Percentiles rank a stretch among this genome's conserved stretches.
phyloP scores from a whole-genome alignment of 2,888 invertebrate species.

The Amphipyra tragopoginis region DNA sequence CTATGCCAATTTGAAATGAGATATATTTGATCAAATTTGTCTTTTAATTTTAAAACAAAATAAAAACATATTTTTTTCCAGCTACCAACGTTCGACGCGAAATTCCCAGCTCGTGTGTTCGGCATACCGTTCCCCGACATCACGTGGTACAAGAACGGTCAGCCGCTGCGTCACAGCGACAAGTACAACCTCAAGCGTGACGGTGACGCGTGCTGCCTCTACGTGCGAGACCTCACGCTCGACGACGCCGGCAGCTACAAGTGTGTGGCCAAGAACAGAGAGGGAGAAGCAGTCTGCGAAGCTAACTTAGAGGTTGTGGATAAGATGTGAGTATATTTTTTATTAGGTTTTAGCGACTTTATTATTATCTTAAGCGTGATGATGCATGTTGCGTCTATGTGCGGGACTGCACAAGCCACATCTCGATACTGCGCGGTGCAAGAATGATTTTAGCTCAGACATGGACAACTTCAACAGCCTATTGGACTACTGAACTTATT shows the following conservation, averaged over 20 bases:
- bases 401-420: too few species aligned
- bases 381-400: too few species aligned
- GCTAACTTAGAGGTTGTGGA: constrained; percentile 94
- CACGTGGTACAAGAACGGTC: constrained; percentile 96
- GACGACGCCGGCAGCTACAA: constrained; percentile 93
- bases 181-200: constrained; percentile 94
- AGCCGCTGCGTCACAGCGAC: constrained; percentile 91
- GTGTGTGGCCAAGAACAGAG: constrained; percentile 94
- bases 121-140: constrained; percentile 96
- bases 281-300: constrained; percentile 94
- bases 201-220: constrained; percentile 94
- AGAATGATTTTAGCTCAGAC: too few species aligned
- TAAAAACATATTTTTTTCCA: constrained; percentile 64
- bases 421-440: too few species aligned
- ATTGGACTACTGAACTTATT: too few species aligned
- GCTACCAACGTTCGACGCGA: constrained; percentile 94
- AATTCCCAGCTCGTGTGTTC: constrained; percentile 94
- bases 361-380: too few species aligned
- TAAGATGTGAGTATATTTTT: constrained; percentile 92
- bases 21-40: too few species aligned
- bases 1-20: too few species aligned
- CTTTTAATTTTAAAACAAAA: too few species aligned
- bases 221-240: constrained; percentile 92
- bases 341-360: too few species aligned
- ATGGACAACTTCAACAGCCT: too few species aligned